Evolutionary conservation across 1,140 invertebrate genomes (phyloP), one percentile per base, ranked within the genome.

Genomic region (Oreohelix idahoensis): DNA sequence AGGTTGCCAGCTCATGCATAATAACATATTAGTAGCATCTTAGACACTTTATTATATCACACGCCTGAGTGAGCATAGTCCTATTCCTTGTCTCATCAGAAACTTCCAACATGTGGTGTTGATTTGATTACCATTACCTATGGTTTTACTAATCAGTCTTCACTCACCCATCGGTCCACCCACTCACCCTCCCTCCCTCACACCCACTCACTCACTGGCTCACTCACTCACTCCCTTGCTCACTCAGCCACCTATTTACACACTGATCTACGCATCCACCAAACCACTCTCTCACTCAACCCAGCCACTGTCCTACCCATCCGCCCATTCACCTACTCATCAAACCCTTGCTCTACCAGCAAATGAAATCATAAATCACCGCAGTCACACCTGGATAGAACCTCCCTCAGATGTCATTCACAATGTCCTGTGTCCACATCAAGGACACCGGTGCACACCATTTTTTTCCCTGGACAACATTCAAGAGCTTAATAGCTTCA

Each of bases 401-500:
- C 29, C 63, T n/a, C 63, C 8, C 63, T 29, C 29, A 32, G 8
- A 5, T 66, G n/a, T 66, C 63, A 66, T 32, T 32, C 63, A 66
- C n/a, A 1, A 32, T 5, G 32, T 66, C 32, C n/a, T 66, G 2
- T 32, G 29, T 32, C n/a, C 23, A 66, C 63, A 66, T 32, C 63
- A 66, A 66, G 63, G 63, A 8, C 63, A 32, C 29, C 63, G 63
- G 10, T 66, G 63, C 63, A 66, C 8, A 66, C 15, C 8, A 66
- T 66, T 66, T 66, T n/a, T 66, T 32, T 35, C n/a, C n/a, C 29
- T n/a, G 63, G 63, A 29, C 63, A 66, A 66, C 29, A 66, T 32
- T 66, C n/a, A 29, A 29, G 29, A 35, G 63, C 63, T 66, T 66
- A 66, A 66, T 66, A 17, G 63, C 63, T 32, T 66, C 63, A 66